These are phyloP conservation scores for Empis stercorea DNA, from an alignment of 2,888 invertebrate species.

Conservation along the genomic window DNA sequence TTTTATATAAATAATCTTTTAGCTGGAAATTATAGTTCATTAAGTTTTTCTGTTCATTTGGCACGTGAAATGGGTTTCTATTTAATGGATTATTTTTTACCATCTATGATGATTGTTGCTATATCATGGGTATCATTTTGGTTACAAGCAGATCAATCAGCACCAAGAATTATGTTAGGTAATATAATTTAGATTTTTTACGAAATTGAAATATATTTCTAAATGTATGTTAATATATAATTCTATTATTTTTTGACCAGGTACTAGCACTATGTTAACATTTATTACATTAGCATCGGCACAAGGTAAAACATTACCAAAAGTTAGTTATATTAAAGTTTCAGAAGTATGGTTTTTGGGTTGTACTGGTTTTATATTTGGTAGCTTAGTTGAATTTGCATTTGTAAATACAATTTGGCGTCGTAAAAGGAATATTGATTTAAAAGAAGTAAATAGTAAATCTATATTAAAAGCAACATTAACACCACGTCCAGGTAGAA, in stretches of 20 bases:
- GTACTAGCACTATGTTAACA: constrained; percentile 74
- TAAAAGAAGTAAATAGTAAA: constrained; percentile 50
- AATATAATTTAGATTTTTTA: constrained; percentile 15
- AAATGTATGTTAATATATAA: too few relatives aligned
- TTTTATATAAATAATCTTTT: constrained; percentile 14
- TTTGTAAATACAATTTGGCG: constrained; percentile 84
- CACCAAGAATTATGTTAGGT: constrained; percentile 71
- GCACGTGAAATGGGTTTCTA: constrained; percentile 75
- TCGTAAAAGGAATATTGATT: constrained; percentile 44
- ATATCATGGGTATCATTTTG: constrained; percentile 86
- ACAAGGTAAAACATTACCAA: constrained; percentile 71
- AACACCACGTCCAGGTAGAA: constrained; percentile 62
- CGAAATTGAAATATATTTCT: neutral
- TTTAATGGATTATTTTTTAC: constrained; percentile 77
- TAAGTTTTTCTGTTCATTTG: constrained; percentile 65
- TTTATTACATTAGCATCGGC: constrained; percentile 79
- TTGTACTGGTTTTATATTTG: constrained; percentile 72
- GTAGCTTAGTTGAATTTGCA: constrained; percentile 74
- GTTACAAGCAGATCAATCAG: constrained; percentile 74
- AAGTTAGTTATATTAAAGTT: constrained; percentile 81
- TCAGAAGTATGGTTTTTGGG: constrained; percentile 84
- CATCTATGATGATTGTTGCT: constrained; percentile 73
- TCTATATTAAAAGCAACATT: constrained; percentile 73
- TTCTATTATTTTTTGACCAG: constrained; percentile 24
- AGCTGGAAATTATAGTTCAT: constrained; percentile 73